phyloP scores from a whole-genome alignment of 2,888 invertebrate species.

The Tinea trinotella region DNA sequence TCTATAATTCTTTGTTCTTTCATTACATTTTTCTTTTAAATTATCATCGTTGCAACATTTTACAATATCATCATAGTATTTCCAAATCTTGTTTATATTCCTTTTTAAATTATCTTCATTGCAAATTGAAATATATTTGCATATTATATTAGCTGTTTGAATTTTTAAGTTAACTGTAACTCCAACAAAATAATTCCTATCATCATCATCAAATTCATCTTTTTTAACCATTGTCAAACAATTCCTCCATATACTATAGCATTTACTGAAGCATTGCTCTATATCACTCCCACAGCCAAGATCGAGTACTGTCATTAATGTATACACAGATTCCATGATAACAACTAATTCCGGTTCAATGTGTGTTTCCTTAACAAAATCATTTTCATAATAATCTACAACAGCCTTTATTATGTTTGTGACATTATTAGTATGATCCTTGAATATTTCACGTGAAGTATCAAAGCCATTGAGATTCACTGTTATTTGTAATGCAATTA shows the following conservation, averaged over 20 bases:
- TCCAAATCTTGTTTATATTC: constrained; percentile 37
- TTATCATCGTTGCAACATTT: neutral
- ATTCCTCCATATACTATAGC: constrained; percentile 45
- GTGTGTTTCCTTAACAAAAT: constrained; percentile 32
- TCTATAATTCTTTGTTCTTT: neutral
- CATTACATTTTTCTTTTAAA: neutral
- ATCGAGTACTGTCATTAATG: constrained; percentile 39
- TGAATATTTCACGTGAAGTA: constrained; percentile 40
- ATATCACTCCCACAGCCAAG: constrained; percentile 35
- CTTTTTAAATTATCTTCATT: constrained; percentile 37
- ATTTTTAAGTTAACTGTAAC: constrained; percentile 42
- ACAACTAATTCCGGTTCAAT: constrained; percentile 52
- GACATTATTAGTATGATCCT: constrained; percentile 35
- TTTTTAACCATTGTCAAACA: constrained; percentile 26
- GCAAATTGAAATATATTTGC: constrained; percentile 46
- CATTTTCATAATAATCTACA: constrained; percentile 48
- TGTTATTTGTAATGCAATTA: constrained; percentile 49
- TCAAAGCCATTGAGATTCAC: constrained; percentile 51
- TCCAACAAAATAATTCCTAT: constrained; percentile 37
- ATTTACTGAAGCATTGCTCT: constrained; percentile 41
- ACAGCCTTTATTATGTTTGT: constrained; percentile 41
- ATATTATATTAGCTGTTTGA: constrained; percentile 35
- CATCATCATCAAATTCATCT: constrained; percentile 38
- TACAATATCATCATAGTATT: constrained; percentile 30
- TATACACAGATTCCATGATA: constrained; percentile 45